These are phyloP conservation scores for Narcine bancroftii DNA, from an alignment of 2,113 vertebrate genomes.

Conservation along the genomic window DNA sequence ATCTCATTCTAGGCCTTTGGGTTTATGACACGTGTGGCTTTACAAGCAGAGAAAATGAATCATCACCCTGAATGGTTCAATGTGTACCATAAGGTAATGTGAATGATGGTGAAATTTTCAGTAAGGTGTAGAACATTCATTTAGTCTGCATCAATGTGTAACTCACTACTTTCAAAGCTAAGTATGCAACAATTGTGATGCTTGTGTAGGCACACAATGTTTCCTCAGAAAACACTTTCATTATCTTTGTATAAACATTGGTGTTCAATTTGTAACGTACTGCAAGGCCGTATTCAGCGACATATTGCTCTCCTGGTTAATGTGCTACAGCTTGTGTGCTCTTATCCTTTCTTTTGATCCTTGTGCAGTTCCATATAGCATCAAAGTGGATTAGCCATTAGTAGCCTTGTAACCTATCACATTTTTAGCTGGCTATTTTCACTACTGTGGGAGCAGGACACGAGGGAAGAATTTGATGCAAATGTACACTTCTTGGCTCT, in stretches of 20 bases:
- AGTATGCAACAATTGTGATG: not conserved
- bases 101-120: not conserved
- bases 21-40: conserved; percentile 92
- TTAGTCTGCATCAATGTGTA: not conserved
- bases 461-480: not conserved
- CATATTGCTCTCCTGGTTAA: conserved; percentile 16
- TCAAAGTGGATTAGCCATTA: conserved; percentile 12
- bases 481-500: not conserved
- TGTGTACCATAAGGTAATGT: conserved; percentile 87
- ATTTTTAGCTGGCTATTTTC: conserved; percentile 28
- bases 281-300: not conserved
- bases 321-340: conserved; percentile 2
- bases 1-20: conserved; percentile 75
- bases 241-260: not conserved
- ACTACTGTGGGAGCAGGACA: not conserved
- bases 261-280: not conserved
- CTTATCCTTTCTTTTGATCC: conserved; percentile 11
- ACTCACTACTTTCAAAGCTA: not conserved
- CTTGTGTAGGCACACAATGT: not conserved
- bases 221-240: not conserved
- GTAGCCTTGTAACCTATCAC: not conserved
- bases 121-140: not conserved
- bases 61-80: conserved; percentile 98
- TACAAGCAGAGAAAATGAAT: conserved; percentile 97
- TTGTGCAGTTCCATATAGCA: conserved; percentile 19